Conservation (phyloP, 2,797 vertebrate genomes). For the Xyrichtys novacula region DNA sequence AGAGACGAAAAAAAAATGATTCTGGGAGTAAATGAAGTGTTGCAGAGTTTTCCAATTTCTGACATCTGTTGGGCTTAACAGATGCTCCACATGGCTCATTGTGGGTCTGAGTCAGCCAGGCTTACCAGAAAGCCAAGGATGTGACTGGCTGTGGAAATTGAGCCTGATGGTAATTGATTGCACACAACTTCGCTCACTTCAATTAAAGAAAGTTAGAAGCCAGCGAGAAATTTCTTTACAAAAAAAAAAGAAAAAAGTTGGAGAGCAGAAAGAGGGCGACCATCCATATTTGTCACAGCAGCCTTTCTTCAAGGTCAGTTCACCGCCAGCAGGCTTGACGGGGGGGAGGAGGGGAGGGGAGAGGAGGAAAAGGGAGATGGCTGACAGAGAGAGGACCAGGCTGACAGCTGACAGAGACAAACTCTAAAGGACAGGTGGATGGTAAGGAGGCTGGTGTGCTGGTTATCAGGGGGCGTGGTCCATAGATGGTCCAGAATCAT, state of each 20-base stretch:
- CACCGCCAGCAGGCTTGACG: constrained; percentile 26
- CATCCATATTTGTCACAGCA: constrained; percentile 67
- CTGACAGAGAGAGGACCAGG: constrained; percentile 46
- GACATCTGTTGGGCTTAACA: constrained; percentile 66
- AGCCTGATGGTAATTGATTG: constrained; percentile 74
- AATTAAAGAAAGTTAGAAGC: constrained; percentile 72
- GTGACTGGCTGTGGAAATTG: constrained; percentile 69
- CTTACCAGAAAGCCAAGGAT: constrained; percentile 63
- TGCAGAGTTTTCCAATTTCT: constrained; percentile 42
- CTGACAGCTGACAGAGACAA: constrained; percentile 42
- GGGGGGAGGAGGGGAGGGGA: background rate
- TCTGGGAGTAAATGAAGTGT: constrained; percentile 57
- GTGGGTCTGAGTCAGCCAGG: constrained; percentile 52
- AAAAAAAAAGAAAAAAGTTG: constrained; percentile 58
- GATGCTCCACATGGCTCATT: constrained; percentile 53
- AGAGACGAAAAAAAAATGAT: constrained; percentile 21
- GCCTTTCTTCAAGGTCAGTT: constrained; percentile 71
- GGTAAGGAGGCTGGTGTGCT: constrained; percentile 14
- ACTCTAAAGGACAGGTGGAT: constrained; percentile 48
- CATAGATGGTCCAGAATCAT: constrained; percentile 73
- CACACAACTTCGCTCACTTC: constrained; percentile 58
- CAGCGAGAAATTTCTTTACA: constrained; percentile 54
- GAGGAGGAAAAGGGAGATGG: constrained; percentile 10
- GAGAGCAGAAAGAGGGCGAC: constrained; percentile 55
- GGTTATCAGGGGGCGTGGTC: constrained; percentile 79